Base-by-base conservation (phyloP, 2,113 vertebrate species). In the Poicephalus meyeri region DNA sequence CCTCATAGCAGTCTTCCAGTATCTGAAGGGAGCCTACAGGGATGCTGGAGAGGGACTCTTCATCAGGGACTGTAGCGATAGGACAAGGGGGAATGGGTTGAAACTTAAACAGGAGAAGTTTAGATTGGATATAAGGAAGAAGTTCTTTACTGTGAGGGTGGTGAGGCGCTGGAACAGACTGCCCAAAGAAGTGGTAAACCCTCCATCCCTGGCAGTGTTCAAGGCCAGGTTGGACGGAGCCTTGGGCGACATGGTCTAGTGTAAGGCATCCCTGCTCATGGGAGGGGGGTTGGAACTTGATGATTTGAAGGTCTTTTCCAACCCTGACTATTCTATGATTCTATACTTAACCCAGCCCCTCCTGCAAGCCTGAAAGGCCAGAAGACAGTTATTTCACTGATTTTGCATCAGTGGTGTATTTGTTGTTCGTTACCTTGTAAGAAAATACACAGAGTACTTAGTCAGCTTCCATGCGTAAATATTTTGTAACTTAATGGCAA, bases 401-500 rank as follows among this genome's bases (percentile, higher is more conserved):
- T 87, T 47, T 80, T 73, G 18, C 77, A 26, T 47, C 28, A 53
- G 13, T 64, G 58, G 33, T 24, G 5, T 80, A 60, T 63, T 92
- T 72, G 42, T 56, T 92, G n/a, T 50, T 72, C 12, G 5, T 73
- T 78, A 91, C 77, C 80, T 65, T 46, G 35, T 29, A 85, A 82
- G 65, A 81, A 92, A 88, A 94, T 65, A 74, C 31, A 21, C 35
- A 37, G 47, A 89, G 14, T 61, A 50, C 58, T 77, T 61, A 87
- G 25, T 66, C 68, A 77, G 29, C 46, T 93, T 90, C 50, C 5
- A 1, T 86, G 39, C 31, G 42, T 50, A 79, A 89, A 89, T 94
- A 85, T 95, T 97, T 96, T 91, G 37, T 84, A 82, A 91, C 88
- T 97, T 97, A 89, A 83, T 95, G 91, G 89, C 56, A 86, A 64